Evolutionary conservation across 2,113 vertebrate species (phyloP).

Genomic region (Sebastes fasciatus): DNA sequence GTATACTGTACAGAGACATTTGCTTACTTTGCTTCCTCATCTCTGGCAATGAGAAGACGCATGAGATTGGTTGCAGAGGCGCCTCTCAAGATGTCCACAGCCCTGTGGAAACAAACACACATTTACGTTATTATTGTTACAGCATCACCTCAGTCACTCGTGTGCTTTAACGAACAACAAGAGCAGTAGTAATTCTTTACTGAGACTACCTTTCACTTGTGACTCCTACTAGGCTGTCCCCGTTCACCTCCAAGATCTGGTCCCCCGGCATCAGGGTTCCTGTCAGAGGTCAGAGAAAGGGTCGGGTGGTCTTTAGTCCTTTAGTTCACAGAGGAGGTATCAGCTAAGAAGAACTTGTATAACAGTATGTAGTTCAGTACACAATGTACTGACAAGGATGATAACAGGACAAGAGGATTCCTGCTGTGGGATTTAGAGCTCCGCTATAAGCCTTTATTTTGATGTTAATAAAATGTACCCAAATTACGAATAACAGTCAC

Average conservation of each 20-base stretch:
- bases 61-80: slow-evolving; percentile 92
- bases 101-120: slow-evolving; percentile 77
- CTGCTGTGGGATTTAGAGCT: not conserved
- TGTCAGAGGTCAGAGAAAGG: slow-evolving; percentile 58
- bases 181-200: not conserved
- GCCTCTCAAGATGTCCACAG: slow-evolving; percentile 90
- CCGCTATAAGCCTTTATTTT: not conserved
- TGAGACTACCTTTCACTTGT: slow-evolving; percentile 89
- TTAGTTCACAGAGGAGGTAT: not conserved
- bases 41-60: slow-evolving; percentile 91
- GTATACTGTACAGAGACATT: not conserved
- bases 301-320: not conserved
- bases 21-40: slow-evolving; percentile 90
- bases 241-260: slow-evolving; percentile 94
- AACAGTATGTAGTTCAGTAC: not conserved
- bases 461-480: too few relatives aligned
- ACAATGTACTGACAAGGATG: not conserved
- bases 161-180: not conserved
- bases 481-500: too few relatives aligned
- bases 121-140: not conserved
- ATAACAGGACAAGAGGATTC: not conserved
- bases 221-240: slow-evolving; percentile 89
- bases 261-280: slow-evolving; percentile 91
- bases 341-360: not conserved
- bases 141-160: not conserved